Base-by-base conservation (phyloP, 2,797 vertebrate genomes). In the Bufotes viridis region DNA sequence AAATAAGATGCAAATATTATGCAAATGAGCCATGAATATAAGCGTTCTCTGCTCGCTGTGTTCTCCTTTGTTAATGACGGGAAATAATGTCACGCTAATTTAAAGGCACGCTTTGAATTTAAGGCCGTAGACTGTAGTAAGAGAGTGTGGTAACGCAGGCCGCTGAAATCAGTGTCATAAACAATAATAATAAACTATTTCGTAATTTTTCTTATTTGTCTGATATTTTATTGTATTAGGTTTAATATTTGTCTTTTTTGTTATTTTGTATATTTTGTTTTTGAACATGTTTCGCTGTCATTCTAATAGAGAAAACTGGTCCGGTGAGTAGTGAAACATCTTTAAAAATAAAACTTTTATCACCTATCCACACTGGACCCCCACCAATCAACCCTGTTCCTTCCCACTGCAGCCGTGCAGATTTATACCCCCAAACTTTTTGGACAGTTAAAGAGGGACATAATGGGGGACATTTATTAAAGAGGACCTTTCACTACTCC, bases 1-100 rank as follows among this genome's bases (percentile, higher is more conserved):
- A 79, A 88, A 88, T 84, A 57, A 88, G 61, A 88, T 88, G 87
- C 70, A 88, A 82, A 88, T 88, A 22, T 22, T 42, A 88, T 88
- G 87, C 81, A 88, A 84, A 88, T 88, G 72, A 84, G n/a, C 29
- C 81, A 18, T 88, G 76, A 78, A 58, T 57, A 65, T 58, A 69
- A 82, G 34, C 61, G 53, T 34, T 76, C 26, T 61, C 57, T 22
- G 13, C 70, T 83, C 26, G 11, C 49, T 67, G 17, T 51, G 29
- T 61, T 81, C 63, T 78, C 29, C 61, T 84, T 67, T 78, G 81
- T 70, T 83, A 88, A 69, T 88, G 70, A 57, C 14, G 55, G 72
- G 29, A 67, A 88, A 75, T 82, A 60, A 78, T 84, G 81, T 60
- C 87, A 84, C 49, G 51, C 75, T 88, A 76, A 84, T 67, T 88